Base-by-base conservation (phyloP, 1,140 invertebrate genomes). In the Ceratina calcarata region DNA sequence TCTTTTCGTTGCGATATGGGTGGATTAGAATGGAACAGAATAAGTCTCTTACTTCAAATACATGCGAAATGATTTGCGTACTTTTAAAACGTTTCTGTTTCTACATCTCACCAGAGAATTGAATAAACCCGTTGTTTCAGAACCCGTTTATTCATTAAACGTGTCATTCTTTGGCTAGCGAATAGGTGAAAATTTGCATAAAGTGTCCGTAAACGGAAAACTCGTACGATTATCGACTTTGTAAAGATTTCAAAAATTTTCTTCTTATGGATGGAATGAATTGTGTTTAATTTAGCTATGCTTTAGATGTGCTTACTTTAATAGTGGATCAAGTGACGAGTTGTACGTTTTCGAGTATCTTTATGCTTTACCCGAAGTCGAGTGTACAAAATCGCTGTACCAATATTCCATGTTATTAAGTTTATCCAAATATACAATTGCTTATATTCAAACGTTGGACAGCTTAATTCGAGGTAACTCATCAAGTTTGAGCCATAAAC, bases 391-490 rank as follows among this genome's bases (percentile, higher is more conserved):
- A 66, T 66, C 8, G n/a, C 32, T 66, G 13, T 66, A 45, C 37
- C 7, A 16, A 45, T 66, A 45, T 49, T 66, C 64, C 12, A 1
- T 49, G n/a, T 20, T 66, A 66, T 3, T 66, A 66, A 45, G 32
- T 37, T 37, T 24, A 61, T 61, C 12, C 12, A 61, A 61, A 62
- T 66, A 22, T 66, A 66, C n/a, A 37, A 66, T 66, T 45, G 32
- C 64, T 66, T 49, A 18, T 32, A 22, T 66, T 18, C 18, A 49
- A 15, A 22, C 53, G 7, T 51, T 53, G 32, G 65, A 67, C 45
- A 51, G 37, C 51, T 24, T 51, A 32, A 32, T 32, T 32, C 27
- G 27, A 32, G 22, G 65, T 49, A 67, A 67, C 13, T 67, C 10
- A 13, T 61, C 12, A 27, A 61, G 13, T 61, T 64, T 18, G 61